These are phyloP conservation scores for Thymallus thymallus DNA, from an alignment of 2,113 vertebrate species.

Conservation along the genomic window DNA sequence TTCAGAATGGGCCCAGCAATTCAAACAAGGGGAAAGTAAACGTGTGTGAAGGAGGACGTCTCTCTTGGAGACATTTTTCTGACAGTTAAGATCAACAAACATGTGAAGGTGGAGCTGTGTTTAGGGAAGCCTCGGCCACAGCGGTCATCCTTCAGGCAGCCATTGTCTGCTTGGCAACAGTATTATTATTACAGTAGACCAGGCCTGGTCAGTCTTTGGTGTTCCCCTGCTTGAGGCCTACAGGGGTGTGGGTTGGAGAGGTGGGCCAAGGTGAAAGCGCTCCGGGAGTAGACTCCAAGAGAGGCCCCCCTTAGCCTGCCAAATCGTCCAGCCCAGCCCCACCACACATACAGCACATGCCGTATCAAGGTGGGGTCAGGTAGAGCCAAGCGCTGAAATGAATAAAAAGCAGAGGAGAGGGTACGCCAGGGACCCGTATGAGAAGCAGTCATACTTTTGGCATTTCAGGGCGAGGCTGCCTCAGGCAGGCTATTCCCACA, in stretches of 20 bases:
- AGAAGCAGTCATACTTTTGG: background rate
- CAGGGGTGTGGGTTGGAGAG: too few relatives aligned
- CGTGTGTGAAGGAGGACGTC: background rate
- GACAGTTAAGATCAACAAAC: conserved; percentile 62
- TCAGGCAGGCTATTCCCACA: too few relatives aligned
- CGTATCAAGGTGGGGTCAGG: background rate
- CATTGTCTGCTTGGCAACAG: too few relatives aligned
- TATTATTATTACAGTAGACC: too few relatives aligned
- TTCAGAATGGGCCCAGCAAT: too few relatives aligned
- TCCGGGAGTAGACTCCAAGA: background rate
- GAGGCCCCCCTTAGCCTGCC: background rate
- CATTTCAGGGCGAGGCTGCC: background rate
- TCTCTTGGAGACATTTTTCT: background rate
- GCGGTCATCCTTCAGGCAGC: conserved; percentile 47
- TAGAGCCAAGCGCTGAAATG: background rate
- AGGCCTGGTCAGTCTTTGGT: too few relatives aligned
- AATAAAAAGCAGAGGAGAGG: conserved; percentile 15
- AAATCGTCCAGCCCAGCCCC: background rate
- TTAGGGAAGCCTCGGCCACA: conserved; percentile 50
- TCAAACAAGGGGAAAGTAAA: background rate
- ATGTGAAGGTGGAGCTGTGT: conserved; percentile 44
- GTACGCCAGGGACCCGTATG: conserved; percentile 16
- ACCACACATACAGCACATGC: background rate
- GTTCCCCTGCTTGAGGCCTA: too few relatives aligned
- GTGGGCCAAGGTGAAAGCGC: too few relatives aligned